Base-by-base conservation (phyloP, 1,140 invertebrate species). In the Dinoponera quadriceps region DNA sequence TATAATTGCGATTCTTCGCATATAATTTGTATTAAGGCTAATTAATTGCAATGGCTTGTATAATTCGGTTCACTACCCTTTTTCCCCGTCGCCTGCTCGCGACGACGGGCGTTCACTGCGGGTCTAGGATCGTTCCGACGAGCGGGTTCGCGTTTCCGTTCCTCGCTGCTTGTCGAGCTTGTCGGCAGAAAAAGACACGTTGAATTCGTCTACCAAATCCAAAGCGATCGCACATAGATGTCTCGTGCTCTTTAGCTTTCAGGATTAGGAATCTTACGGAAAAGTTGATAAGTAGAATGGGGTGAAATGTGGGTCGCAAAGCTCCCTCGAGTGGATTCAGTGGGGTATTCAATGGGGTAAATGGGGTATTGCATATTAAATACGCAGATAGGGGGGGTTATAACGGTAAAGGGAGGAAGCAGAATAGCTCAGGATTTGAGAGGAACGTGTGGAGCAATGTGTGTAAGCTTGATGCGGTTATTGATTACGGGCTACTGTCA, bases 11-110 rank as follows among this genome's bases (percentile, higher is more conserved):
- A 92, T 91, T 92, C 90, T 86, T 90, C 88, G 87, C 91, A 93
- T 94, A 92, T 94, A 92, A 94, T 93, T 94, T 94, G 93, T 93
- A 94, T 94, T 94, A 93, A 93, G 92, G 91, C 92, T 94, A 94
- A 94, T 94, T 94, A 94, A 94, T 94, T 93, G 92, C 92, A 92
- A 92, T 92, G 89, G 91, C 88, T 91, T 88, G 91, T 91, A 93
- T 94, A 93, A 93, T 93, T 92, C 81, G 84, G 83, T 90, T 91
- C 22, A 48, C 75, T 57, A 57, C 69, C 66, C 13, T 59, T 44
- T 80, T 78, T 69, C 51, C 54, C 57, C 51, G 27, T 71, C 14
- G 25, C n/a, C 51, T 80, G 18, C 20, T 80, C 22, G 25, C 22
- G 3, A 71, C n/a, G 16, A 22, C 49, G n/a, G 13, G 33, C 44